phyloP scores from a whole-genome alignment of 2,113 vertebrate genomes.

The Lampris incognitus region DNA sequence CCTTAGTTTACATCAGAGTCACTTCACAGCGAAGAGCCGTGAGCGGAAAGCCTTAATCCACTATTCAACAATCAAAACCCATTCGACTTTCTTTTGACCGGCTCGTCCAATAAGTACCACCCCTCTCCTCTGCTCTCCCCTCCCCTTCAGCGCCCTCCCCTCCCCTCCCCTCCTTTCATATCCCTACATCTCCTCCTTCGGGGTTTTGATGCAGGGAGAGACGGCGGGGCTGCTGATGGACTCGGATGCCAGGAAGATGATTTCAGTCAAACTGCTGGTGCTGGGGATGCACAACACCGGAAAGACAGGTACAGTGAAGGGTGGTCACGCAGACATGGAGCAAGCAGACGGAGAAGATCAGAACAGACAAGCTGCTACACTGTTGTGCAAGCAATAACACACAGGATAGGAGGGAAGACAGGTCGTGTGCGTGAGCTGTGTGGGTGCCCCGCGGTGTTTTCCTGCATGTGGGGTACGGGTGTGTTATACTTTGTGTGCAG shows the following conservation, averaged over 20 bases:
- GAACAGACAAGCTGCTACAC: neutral
- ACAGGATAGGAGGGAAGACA: too few relatives aligned
- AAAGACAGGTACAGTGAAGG: conserved; percentile 60
- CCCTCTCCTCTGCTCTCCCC: neutral
- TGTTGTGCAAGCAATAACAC: too few relatives aligned
- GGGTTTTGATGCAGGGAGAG: conserved; percentile 22
- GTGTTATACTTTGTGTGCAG: too few relatives aligned
- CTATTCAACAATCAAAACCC: too few relatives aligned
- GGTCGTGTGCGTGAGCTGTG: too few relatives aligned
- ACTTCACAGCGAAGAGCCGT: too few relatives aligned
- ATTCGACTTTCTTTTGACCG: too few relatives aligned
- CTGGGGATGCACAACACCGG: conserved; percentile 70
- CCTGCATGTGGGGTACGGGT: too few relatives aligned
- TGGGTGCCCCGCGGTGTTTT: too few relatives aligned
- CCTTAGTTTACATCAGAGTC: too few relatives aligned
- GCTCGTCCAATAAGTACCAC: neutral
- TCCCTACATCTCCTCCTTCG: neutral
- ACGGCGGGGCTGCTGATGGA: neutral
- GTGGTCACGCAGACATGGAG: neutral
- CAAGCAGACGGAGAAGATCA: neutral
- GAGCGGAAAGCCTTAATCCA: too few relatives aligned
- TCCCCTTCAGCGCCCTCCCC: neutral
- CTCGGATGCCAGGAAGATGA: conserved; percentile 37
- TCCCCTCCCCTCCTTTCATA: neutral
- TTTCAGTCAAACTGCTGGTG: conserved; percentile 66